Conservation (phyloP, 2,888 invertebrate genomes). For the Ptycholaimellus sp. region DNA sequence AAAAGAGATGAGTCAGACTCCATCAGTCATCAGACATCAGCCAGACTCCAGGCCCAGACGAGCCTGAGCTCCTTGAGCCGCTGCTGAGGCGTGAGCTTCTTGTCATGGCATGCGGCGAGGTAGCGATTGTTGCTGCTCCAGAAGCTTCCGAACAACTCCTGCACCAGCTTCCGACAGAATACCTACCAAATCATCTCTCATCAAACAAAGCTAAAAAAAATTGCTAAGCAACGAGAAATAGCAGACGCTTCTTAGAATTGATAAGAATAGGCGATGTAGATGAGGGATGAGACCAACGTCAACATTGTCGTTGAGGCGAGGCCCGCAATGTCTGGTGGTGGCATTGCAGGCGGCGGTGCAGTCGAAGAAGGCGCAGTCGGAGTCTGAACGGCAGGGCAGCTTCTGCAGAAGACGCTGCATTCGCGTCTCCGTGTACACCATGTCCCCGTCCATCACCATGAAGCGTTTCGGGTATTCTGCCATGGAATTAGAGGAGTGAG, state of each 20-base stretch:
- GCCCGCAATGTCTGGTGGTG: conserved; percentile 14
- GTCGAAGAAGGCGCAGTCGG: conserved; percentile 18
- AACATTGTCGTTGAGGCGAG: conserved; percentile 20
- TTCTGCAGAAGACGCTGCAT: conserved; percentile 13
- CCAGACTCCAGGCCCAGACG: conserved; percentile 21
- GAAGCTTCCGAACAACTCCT: conserved; percentile 19
- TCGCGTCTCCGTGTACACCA: conserved; percentile 20
- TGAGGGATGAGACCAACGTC: conserved; percentile 14
- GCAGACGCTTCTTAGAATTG: not conserved
- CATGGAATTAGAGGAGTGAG: too few relatives aligned
- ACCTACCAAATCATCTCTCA: conserved; percentile 14
- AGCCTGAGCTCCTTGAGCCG: conserved; percentile 19
- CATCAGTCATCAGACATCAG: conserved; percentile 17
- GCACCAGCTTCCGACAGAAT: conserved; percentile 23
- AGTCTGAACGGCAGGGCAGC: conserved; percentile 15
- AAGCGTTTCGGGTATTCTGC: conserved; percentile 23
- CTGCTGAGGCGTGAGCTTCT: conserved; percentile 15
- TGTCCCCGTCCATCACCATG: conserved; percentile 22
- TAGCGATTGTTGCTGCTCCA: conserved; percentile 24
- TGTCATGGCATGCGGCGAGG: conserved; percentile 19
- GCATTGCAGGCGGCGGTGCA: conserved; percentile 14
- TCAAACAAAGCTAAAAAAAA: not conserved
- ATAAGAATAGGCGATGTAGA: not conserved
- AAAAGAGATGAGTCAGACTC: too few relatives aligned
- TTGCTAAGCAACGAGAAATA: not conserved